Base-by-base conservation (phyloP, 2,888 invertebrate genomes). In the Lasioglossum malachurum region DNA sequence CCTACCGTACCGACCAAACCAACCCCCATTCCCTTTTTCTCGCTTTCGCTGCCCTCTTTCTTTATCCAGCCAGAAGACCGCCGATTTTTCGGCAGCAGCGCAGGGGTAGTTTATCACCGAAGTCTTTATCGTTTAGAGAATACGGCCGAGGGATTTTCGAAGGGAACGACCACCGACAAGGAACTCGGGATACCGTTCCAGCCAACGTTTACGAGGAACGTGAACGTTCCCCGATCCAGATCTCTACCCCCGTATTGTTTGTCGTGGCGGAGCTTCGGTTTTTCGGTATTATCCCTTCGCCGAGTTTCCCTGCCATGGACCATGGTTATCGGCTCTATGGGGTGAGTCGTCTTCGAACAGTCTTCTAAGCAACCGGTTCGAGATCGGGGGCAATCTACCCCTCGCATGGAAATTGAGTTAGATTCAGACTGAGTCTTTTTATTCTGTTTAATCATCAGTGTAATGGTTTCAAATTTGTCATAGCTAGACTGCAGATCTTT, bases 1-100 rank as follows among this genome's bases (percentile, higher is more conserved):
- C 86, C 89, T 89, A 89, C 88, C 86, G 85, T 91, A 87, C 88
- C 89, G 88, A 77, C 78, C 5, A 19, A 64, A 71, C 80, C 80
- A 77, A 57, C 23, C 69, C 71, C 71, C 77, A 74, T 41, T 77
- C 69, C 72, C 79, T 76, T 80, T 80, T 31, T 69, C 27, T 86
- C 73, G 75, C 72, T 76, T 53, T 71, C 78, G 35, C 83, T 53
- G 41, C 31, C 23, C 41, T 23, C 27, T 14, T 19, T 64, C 64
- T 64, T 16, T 31, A 31, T 16, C 16, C 64, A 1, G n/a, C n/a
- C 4, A n/a, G n/a, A 57, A n/a, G 64, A 16, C 8, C 16, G 31
- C 64, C 64, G 81, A 83, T 87, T 87, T 87, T 88, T 88, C 73
- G 73, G 44, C 76, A 27, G 16, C 41, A 79, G 75, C 74, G 14